Base-by-base conservation (phyloP, 2,888 invertebrate genomes). In the Copidosoma aretas region DNA sequence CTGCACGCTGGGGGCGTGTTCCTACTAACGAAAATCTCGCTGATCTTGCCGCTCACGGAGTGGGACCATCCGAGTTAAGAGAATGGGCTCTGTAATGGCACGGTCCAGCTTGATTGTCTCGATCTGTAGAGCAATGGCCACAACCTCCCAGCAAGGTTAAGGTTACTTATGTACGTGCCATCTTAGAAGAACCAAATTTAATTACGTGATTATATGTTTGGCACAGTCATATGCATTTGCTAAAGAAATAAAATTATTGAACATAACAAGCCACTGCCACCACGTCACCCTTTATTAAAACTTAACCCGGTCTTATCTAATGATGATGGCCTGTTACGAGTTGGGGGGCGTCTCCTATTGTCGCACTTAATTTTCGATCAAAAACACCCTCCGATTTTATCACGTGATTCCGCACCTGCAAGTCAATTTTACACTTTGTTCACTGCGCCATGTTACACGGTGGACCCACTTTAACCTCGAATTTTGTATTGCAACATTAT, bases 311-410 rank as follows among this genome's bases (percentile, higher is more conserved):
- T 58, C 15, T 41, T 1, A 58, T 25, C 62, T 43, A 1, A 25
- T 49, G 58, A 21, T 46, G 25, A 52, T 22, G 52, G 46, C 0
- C 1, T 54, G 0, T 5, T 63, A 17, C 49, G 67, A 14, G 67
- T 67, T 10, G 64, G 59, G 0, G 63, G 59, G 1, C 62, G 59
- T 10, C 49, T 60, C 4, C 1, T 19, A 1, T 17, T 51, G 17
- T 58, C 32, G 4, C 3, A 32, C 32, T 62, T 3, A 24, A 49
- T 1, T 22, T 67, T 10, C 21, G 51, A 1, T 4, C 17, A 1
- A n/a, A 32, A 68, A 24, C 10, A 58, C 19, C 63, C 68, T 0
- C 61, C 63, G 1, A 58, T 64, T 54, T 53, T 68, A 49, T 25
- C 62, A 2, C 39, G 19, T 10, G 39, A 63, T 10, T 60, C 52